Evolutionary conservation across 1,140 invertebrate species (phyloP), one percentile per base, ranked within the genome.

Genomic region (Trissolcus basalis): DNA sequence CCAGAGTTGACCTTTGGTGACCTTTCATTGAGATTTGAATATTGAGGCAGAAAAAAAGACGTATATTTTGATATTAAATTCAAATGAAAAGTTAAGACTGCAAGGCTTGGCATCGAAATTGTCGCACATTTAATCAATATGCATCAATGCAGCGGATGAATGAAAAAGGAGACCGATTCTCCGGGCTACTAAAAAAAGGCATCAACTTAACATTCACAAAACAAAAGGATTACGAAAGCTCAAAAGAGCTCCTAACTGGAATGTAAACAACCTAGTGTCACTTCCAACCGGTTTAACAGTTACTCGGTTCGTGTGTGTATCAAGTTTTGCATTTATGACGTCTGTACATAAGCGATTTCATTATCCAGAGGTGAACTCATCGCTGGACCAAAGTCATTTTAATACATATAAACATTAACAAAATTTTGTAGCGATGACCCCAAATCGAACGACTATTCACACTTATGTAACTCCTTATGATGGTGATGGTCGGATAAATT

Each of bases 251-350:
- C 53, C 47, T 43, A 60, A 54, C 56, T 63, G 55, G 44, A 59
- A 76, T 68, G 60, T 70, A 73, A 75, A 80, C 78, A 76, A 72
- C 76, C 44, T 43, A 63, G 60, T 76, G 76, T 73, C 69, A 73
- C 64, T 76, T 75, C 59, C 64, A 78, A 78, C 79, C 79, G 79
- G 71, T 75, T 76, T 76, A 55, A 51, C 65, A 43, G 55, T 76
- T 79, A 73, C 75, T 61, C 12, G n/a, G 1, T 47, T 60, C 65
- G 61, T 58, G 55, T 43, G 58, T 58, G 53, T 48, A 59, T 64
- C 36, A 11, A 11, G 1, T 39, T 39, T 69, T 56, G 36, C 12
- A 10, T 49, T 61, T 50, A 45, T 50, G 36, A n/a, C 36, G 36
- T 39, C n/a, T 39, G 1, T 39, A 2, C n/a, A n/a, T 39, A 39